Evolutionary conservation across 2,113 vertebrate genomes (phyloP).

Genomic region (Dasyurus viverrinus): DNA sequence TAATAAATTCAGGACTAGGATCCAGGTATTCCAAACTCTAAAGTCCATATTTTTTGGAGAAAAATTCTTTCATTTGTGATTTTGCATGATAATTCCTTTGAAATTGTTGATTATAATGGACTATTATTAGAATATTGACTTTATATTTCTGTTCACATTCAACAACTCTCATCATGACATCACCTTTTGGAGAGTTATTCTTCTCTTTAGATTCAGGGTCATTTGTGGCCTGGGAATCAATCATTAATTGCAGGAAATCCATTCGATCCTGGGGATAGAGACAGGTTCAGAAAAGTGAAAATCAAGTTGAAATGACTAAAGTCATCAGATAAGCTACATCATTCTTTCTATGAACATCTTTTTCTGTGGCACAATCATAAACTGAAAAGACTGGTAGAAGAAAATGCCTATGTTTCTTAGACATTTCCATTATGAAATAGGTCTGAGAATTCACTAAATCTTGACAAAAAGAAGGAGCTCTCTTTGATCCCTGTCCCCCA

Average conservation of each 20-base stretch:
- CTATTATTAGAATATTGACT: neutral
- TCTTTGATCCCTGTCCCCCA: neutral
- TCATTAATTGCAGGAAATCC: conserved; percentile 90
- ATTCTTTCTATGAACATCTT: neutral
- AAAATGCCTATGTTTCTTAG: no score
- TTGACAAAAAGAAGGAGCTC: neutral
- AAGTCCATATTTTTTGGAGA: neutral
- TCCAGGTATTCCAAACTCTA: neutral
- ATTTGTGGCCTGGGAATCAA: conserved; percentile 82
- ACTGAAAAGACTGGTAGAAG: neutral
- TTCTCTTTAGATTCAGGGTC: conserved; percentile 53
- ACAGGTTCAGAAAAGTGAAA: neutral
- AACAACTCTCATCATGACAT: neutral
- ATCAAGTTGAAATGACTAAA: neutral
- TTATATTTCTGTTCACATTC: neutral
- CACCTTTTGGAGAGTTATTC: conserved; percentile 38
- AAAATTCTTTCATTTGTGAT: neutral
- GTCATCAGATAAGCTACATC: neutral
- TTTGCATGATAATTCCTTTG: neutral
- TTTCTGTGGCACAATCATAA: neutral
- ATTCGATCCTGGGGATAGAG: conserved; percentile 78
- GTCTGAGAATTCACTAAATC: no score
- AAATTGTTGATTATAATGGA: neutral
- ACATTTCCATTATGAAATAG: neutral
- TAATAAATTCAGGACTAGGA: neutral